Evolutionary conservation across 2,113 vertebrate genomes (phyloP), one percentile per base, ranked within the genome.

Genomic region (Gallinago media): DNA sequence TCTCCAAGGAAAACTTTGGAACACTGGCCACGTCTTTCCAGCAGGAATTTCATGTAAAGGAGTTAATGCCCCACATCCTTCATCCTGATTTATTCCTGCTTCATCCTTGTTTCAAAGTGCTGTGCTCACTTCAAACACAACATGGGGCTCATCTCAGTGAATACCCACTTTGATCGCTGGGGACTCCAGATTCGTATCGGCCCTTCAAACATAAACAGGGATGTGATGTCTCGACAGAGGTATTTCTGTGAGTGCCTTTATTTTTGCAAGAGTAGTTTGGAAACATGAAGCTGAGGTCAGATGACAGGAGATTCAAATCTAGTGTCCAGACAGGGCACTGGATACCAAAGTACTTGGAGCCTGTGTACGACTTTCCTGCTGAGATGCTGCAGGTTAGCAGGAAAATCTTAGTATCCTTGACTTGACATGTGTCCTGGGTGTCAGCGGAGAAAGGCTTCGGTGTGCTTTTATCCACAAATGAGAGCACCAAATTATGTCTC

Each of bases 51-150:
- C 26, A 85, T 81, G 86, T 55, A 85, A 91, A 95, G 71, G 52
- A 95, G 70, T 72, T 80, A 94, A 76, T 87, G 61, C 31, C 68
- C 70, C 34, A 72, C 71, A 92, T 91, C 72, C 80, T 84, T 92
- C 92, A 92, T 74, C 49, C 81, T 96, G 93, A 95, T 92, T 95
- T 96, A 90, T 75, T 92, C 55, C 62, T 62, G 65, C 77, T 80
- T 89, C 80, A 72, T n/a, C 47, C 78, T 88, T 2, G 1, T 89
- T 93, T 93, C 88, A 61, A 91, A 90, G 85, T 31, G 56, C 83
- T 83, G 66, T 0, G 0, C 67, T 77, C 29, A 47, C 49, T 88
- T 94, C 84, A 88, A 95, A 84, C 65, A 40, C 58, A 85, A 72
- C 93, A n/a, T 5, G 4, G 79, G 67, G 78, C 58, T 92, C 95